Conservation (phyloP, 2,113 vertebrate genomes). For the Crocuta crocuta region DNA sequence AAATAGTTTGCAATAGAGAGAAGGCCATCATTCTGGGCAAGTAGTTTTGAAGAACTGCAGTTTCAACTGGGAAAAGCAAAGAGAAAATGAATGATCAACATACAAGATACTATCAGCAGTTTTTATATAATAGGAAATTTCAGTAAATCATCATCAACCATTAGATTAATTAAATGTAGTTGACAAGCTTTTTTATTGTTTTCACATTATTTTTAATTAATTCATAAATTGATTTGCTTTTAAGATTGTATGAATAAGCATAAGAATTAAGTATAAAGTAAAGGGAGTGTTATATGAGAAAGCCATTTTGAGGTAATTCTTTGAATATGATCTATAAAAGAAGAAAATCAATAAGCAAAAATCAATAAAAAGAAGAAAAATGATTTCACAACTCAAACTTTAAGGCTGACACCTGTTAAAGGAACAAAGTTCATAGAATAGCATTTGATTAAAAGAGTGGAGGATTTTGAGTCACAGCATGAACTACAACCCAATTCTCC, state of each 20-base stretch:
- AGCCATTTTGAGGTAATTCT: constrained; percentile 32
- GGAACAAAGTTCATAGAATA: constrained; percentile 20
- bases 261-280: neutral
- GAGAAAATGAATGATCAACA: constrained; percentile 25
- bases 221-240: neutral
- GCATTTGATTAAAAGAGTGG: neutral
- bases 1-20: neutral
- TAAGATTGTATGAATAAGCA: neutral
- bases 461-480: constrained; percentile 19
- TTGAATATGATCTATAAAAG: neutral
- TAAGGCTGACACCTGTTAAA: neutral
- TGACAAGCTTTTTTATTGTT: neutral
- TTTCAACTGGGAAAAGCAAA: neutral
- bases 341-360: constrained; percentile 14
- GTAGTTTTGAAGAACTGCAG: neutral
- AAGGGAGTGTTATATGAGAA: neutral
- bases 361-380: too few species aligned
- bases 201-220: neutral
- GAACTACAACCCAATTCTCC: constrained; percentile 29
- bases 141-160: neutral
- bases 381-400: neutral
- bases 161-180: neutral
- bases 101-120: neutral
- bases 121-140: neutral
- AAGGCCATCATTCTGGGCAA: neutral